Base-by-base conservation (phyloP, 2,113 vertebrate genomes). In the Engraulis encrasicolus region DNA sequence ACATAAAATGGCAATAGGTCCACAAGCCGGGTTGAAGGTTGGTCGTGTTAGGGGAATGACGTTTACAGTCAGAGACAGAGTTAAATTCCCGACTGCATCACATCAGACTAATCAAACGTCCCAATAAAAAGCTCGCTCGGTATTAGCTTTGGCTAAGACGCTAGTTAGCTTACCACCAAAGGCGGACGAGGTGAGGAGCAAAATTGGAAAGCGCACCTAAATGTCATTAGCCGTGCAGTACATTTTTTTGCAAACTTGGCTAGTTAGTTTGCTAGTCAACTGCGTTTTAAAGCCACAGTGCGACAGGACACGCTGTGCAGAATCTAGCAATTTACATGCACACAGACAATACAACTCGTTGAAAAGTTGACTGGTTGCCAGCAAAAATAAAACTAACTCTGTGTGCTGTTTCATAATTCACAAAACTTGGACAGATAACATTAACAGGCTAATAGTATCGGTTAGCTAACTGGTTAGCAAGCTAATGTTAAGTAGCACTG, bases 401-500 rank as follows among this genome's bases (percentile, higher is more conserved):
- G 11, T 2, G 6, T 7, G 58, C 27, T 66, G 58, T 66, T 66
- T 66, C n/a, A 66, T 23, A 2, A 66, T 14, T 66, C 6, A 27
- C 58, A 66, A 27, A 66, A 66, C 58, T 27, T 66, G 31, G 58
- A 66, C 58, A 66, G 58, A n/a, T 27, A 66, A 52, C 50, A 17
- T 18, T 17, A 4, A 52, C 50, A 52, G 50, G 50, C 50, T 52
- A 52, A 66, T 15, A 9, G 23, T 31, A 9, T 14, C 23, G n/a
- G 58, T 83, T 45, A 49, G 37, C n/a, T 78, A 81, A 66, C 66
- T 71, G 7, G 54, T 58, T 82, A 79, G 52, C 14, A 0, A 61
- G 77, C 58, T 66, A 66, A 66, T 66, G 58, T 12, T 66, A 23
- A 66, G 27, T 66, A 27, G 58, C 23, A 14, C 6, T 66, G 58